These are phyloP conservation scores for Drosophila ficusphila DNA, from an alignment of 1,140 invertebrate species.

Conservation along the genomic window DNA sequence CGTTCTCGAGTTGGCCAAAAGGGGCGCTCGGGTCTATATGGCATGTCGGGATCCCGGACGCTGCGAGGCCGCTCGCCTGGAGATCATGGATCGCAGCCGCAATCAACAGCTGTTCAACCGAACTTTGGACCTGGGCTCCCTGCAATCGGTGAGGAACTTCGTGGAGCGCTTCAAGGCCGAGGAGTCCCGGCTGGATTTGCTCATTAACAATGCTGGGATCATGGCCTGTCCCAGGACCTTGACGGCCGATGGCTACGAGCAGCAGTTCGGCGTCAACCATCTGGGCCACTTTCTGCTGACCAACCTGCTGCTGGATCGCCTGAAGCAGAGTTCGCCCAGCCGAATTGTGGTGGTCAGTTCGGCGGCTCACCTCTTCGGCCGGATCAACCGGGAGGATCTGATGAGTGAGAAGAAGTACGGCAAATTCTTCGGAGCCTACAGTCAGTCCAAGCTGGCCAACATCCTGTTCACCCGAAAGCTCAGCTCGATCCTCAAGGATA, in stretches of 20 bases:
- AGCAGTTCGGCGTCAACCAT: slow-evolving; percentile 91
- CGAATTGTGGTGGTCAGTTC: slow-evolving; percentile 84
- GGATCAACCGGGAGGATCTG: slow-evolving; percentile 89
- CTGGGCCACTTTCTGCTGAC: slow-evolving; percentile 94
- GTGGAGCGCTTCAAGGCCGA: slow-evolving; percentile 85
- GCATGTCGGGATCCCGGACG: slow-evolving; percentile 92
- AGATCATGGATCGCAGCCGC: slow-evolving; percentile 84
- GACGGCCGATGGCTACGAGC: slow-evolving; percentile 92
- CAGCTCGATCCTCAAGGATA: slow-evolving; percentile 85
- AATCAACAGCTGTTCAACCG: slow-evolving; percentile 87
- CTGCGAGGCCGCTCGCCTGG: slow-evolving; percentile 87
- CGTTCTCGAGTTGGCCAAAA: slow-evolving; percentile 89
- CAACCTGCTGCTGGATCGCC: slow-evolving; percentile 88
- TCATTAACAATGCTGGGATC: slow-evolving; percentile 96
- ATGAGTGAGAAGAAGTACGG: slow-evolving; percentile 88
- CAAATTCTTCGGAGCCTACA: slow-evolving; percentile 86
- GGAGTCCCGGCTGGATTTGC: slow-evolving; percentile 89
- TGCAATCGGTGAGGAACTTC: slow-evolving; percentile 86
- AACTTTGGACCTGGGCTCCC: slow-evolving; percentile 91
- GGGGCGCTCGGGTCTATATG: slow-evolving; percentile 92
- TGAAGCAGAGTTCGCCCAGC: slow-evolving; percentile 85
- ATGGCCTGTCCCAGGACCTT: slow-evolving; percentile 88
- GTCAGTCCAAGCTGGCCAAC: slow-evolving; percentile 91
- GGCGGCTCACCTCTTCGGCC: slow-evolving; percentile 85
- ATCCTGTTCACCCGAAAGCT: slow-evolving; percentile 90